A percentile compares a stretch with the other conserved stretches of the same genome.
phyloP scores from a whole-genome alignment of 2,113 vertebrate species.

The Passer domesticus region DNA sequence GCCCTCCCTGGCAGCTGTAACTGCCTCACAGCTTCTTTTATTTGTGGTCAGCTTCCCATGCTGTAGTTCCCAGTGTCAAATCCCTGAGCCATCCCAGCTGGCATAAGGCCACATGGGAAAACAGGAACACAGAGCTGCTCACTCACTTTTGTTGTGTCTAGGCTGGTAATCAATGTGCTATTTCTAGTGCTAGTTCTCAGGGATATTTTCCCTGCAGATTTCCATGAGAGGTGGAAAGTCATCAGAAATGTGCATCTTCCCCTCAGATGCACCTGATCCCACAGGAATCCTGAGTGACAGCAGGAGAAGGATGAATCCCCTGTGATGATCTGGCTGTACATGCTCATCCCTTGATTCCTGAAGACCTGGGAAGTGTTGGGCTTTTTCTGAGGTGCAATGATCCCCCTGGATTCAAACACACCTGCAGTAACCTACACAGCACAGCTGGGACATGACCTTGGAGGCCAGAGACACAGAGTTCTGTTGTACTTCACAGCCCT shows the following conservation, averaged over 20 bases:
- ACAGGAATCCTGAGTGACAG: background rate
- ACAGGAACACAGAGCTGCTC: background rate
- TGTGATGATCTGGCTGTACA: background rate
- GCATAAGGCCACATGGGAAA: background rate
- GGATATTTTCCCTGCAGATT: background rate
- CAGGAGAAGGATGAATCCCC: background rate
- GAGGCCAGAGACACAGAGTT: background rate
- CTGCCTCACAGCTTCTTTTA: background rate
- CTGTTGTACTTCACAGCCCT: background rate
- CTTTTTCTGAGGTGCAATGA: background rate
- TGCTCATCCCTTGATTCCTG: background rate
- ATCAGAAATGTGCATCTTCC: background rate
- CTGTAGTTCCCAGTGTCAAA: background rate
- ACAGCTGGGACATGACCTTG: accelerated
- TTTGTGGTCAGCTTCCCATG: background rate
- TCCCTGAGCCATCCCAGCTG: background rate
- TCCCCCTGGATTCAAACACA: background rate
- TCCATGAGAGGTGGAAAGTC: background rate
- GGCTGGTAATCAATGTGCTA: background rate
- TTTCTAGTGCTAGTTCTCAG: background rate
- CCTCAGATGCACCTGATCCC: background rate
- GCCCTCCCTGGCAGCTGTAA: background rate
- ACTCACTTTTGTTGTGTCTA: background rate
- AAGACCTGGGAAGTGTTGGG: background rate
- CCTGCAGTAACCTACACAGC: accelerated